Evolutionary conservation across 1,140 invertebrate species (phyloP).

Genomic region (Aphis gossypii): DNA sequence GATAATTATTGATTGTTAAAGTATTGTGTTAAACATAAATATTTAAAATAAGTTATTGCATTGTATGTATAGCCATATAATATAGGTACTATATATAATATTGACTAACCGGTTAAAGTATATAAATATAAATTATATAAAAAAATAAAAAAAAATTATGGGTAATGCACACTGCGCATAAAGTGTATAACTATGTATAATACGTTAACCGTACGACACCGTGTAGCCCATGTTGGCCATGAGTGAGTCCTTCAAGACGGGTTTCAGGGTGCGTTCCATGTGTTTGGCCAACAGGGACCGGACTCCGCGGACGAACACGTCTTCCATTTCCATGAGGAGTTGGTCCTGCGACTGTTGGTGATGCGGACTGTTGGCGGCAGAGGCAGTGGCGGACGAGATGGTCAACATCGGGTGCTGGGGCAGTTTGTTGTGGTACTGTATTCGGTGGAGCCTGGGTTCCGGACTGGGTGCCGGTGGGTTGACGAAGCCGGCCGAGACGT

Average conservation of each 20-base stretch:
- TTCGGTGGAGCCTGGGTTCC: neutral
- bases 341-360: neutral
- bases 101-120: neutral
- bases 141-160: neutral
- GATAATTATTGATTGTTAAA: neutral
- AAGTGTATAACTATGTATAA: neutral
- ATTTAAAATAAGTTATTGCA: conserved; percentile 19
- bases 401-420: neutral
- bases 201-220: conserved; percentile 75
- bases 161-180: neutral
- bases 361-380: neutral
- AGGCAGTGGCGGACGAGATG: neutral
- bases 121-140: neutral
- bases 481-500: conserved; percentile 30
- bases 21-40: neutral
- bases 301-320: conserved; percentile 80
- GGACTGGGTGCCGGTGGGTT: neutral
- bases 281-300: conserved; percentile 80
- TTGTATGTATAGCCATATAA: neutral
- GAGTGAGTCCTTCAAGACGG: conserved; percentile 82
- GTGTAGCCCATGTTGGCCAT: conserved; percentile 87
- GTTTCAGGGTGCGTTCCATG: conserved; percentile 81
- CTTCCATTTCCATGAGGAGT: conserved; percentile 74
- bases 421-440: conserved; percentile 11
- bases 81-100: neutral